Percentiles rank a stretch among this genome's conserved stretches.
Conservation (phyloP, 2,113 vertebrate genomes). For the Myxocyprinus asiaticus region DNA sequence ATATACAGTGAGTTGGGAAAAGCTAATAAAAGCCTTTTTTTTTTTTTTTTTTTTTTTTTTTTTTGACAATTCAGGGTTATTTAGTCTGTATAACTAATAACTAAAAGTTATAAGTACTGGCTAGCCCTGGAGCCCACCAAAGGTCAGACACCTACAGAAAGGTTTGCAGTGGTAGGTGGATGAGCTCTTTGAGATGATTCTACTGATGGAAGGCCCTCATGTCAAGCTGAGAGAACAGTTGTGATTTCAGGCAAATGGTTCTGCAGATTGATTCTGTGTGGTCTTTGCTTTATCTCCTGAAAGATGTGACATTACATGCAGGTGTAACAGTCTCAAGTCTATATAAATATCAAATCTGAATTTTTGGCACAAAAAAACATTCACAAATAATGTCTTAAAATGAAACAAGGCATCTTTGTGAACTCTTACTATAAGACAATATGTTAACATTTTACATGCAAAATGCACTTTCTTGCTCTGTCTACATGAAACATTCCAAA, state of each 20-base stretch:
- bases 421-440: too few relatives aligned
- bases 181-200: neutral
- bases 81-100: too few relatives aligned
- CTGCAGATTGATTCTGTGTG: slow-evolving; percentile 1
- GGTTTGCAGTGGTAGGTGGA: neutral
- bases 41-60: slow-evolving; percentile 15
- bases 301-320: too few relatives aligned
- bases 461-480: too few relatives aligned
- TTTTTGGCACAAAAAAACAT: neutral
- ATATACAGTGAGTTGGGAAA: too few relatives aligned
- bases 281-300: neutral
- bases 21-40: neutral
- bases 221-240: neutral
- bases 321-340: neutral
- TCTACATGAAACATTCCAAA: too few relatives aligned
- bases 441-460: too few relatives aligned
- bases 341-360: neutral
- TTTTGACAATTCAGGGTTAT: too few relatives aligned
- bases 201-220: slow-evolving; percentile 6
- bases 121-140: neutral
- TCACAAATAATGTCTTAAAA: too few relatives aligned
- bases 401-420: too few relatives aligned
- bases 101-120: slow-evolving; percentile 25
- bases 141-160: slow-evolving; percentile 8
- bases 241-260: neutral